phyloP scores from a whole-genome alignment of 2,888 invertebrate genomes.

The Desoria tigrina region DNA sequence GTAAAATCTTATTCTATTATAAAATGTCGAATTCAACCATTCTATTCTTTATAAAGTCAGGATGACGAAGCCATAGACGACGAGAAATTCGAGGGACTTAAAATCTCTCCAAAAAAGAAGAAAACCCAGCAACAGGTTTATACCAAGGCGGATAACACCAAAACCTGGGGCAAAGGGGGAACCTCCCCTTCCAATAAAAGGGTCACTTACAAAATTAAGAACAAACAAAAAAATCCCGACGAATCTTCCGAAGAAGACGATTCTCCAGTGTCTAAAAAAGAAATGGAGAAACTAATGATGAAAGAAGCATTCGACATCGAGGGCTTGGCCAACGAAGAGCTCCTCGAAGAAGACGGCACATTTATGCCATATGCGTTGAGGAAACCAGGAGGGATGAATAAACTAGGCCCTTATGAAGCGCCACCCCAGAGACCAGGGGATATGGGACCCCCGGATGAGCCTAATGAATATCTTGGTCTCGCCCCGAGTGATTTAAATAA shows the following conservation, averaged over 20 bases:
- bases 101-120: slow-evolving; percentile 1
- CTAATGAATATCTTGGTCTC: not conserved
- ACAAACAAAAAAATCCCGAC: not conserved
- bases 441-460: not conserved
- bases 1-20: too few relatives aligned
- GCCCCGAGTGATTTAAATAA: not conserved
- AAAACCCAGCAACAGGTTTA: not conserved
- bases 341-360: slow-evolving; percentile 40
- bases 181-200: not conserved
- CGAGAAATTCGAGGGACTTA: not conserved
- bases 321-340: slow-evolving; percentile 39
- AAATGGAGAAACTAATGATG: slow-evolving; percentile 1
- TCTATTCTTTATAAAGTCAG: not conserved
- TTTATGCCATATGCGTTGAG: slow-evolving; percentile 33
- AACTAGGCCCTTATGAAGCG: not conserved
- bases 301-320: slow-evolving; percentile 30
- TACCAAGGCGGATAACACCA: too few relatives aligned
- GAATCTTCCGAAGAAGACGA: not conserved
- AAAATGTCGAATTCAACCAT: too few relatives aligned
- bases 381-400: not conserved
- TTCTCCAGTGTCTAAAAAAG: not conserved
- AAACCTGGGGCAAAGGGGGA: too few relatives aligned
- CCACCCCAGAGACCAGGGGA: not conserved
- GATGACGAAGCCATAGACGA: not conserved
- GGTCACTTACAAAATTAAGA: not conserved